Evolutionary conservation across 2,797 vertebrate genomes (phyloP), one percentile per base, ranked within the genome.

Genomic region (Crenichthys baileyi): DNA sequence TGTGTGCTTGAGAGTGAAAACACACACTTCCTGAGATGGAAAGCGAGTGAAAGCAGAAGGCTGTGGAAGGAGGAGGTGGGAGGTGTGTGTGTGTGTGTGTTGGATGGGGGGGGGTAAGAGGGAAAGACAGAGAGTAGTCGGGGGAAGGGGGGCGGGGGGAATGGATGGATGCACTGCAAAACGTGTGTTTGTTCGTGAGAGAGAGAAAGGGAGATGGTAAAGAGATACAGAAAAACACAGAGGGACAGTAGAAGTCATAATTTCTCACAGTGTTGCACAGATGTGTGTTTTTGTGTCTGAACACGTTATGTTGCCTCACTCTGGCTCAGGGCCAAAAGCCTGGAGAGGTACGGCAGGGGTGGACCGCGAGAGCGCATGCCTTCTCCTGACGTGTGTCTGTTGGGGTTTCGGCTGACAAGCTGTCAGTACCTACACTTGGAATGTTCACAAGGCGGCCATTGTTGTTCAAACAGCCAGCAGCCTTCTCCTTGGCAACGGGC

Each of bases 401-500:
- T 67, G 85, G 88, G 82, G 88, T 87, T 88, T 81, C 82, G 90
- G 88, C 83, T 94, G 94, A 94, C 82, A 93, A 92, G 93, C 91
- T 94, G 94, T 94, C 94, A 91, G 94, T 93, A 94, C 95, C 95
- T 94, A 94, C 93, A 95, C 94, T 93, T 94, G 94, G 93, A 95
- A 94, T 94, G 95, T 94, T 95, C 94, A 95, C 95, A 95, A 95
- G 95, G 93, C 95, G 87, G 95, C 95, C 96, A 96, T 96, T 96
- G 95, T 96, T 96, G 95, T 95, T 95, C 95, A 95, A 95, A 95
- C 95, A 96, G 95, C 93, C 95, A 95, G 94, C 95, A 93, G 95
- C 94, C 91, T 95, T 96, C 95, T 96, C 95, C 95, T 95, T 95
- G 96, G 95, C 95, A 96, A 96, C 96, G 91, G 94, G 94, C 90